Evolutionary conservation across 2,888 invertebrate genomes (phyloP), one percentile per base, ranked within the genome.

Genomic region (Andrena praecox): DNA sequence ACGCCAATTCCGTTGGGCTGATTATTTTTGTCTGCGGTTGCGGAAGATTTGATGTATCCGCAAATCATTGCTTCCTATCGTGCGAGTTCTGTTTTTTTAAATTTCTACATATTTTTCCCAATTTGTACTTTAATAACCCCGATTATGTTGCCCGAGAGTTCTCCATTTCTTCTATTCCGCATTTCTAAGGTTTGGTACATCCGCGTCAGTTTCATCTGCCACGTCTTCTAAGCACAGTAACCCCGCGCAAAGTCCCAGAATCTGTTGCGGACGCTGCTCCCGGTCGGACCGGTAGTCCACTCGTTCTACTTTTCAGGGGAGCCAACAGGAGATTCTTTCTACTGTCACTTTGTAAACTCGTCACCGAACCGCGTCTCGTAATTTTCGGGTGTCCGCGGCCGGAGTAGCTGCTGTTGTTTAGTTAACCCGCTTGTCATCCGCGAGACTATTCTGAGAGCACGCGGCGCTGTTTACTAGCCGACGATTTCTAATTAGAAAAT

Each of bases 291-390:
- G 79, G 73, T 66, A 80, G 81, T 64, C 59, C 79, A 77, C 66
- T 82, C 73, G 83, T 90, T 84, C 81, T 50, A 88, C 85, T 89
- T 88, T 82, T 67, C 68, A 29, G 64, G 35, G 62, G 59, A 70
- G 56, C 59, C 50, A 80, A 73, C 33, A 42, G 42, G 42, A 69
- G 54, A 27, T 12, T 64, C 50, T 10, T 54, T 81, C 81, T 10
- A 69, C 68, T 69, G 63, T 69, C 68, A 33, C 42, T 24, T 27
- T 60, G 31, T 31, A 31, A 62, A 50, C 20, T 62, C 48, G 56
- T 56, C 63, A 16, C 12, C 48, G 8, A 66, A 27, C 10, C 10
- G 52, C 7, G 20, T 80, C 62, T 73, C 56, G 70, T 48, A 63
- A 75, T 71, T 75, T 80, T 71, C 59, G 63, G 56, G 2, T 42